Conservation (phyloP, 2,888 invertebrate species). For the Lepidonotus clava region DNA sequence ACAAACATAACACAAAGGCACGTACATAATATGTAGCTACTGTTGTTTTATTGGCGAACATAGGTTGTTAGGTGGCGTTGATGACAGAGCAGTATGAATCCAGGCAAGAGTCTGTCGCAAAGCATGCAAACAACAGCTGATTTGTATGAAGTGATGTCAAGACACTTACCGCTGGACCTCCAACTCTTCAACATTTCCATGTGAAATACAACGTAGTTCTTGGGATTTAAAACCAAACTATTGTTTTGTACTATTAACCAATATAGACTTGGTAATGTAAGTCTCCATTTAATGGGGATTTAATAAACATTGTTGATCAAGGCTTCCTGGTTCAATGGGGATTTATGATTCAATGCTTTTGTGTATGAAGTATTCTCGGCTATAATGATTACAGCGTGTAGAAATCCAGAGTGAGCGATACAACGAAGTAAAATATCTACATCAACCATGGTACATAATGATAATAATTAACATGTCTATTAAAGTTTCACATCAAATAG, state of each 20-base stretch:
- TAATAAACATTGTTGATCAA: neutral
- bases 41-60: slow-evolving; percentile 39
- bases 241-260: neutral
- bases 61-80: neutral
- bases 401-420: neutral
- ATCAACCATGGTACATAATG: slow-evolving; percentile 33
- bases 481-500: neutral
- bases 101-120: neutral
- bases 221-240: neutral
- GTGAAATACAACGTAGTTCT: neutral
- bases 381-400: neutral
- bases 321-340: neutral
- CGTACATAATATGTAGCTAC: slow-evolving; percentile 23
- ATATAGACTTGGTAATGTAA: neutral
- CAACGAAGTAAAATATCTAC: slow-evolving; percentile 47
- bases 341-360: slow-evolving; percentile 11
- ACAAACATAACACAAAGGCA: no score
- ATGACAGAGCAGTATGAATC: slow-evolving; percentile 17
- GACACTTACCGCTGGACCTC: neutral
- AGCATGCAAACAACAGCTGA: slow-evolving; percentile 2
- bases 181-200: neutral
- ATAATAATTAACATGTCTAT: neutral
- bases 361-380: neutral
- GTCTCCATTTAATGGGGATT: neutral
- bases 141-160: neutral